Percentiles rank a stretch among this genome's conserved stretches.
These are phyloP conservation scores for Pachypeltis micranthus DNA, from an alignment of 1,140 invertebrate genomes.

Conservation along the genomic window DNA sequence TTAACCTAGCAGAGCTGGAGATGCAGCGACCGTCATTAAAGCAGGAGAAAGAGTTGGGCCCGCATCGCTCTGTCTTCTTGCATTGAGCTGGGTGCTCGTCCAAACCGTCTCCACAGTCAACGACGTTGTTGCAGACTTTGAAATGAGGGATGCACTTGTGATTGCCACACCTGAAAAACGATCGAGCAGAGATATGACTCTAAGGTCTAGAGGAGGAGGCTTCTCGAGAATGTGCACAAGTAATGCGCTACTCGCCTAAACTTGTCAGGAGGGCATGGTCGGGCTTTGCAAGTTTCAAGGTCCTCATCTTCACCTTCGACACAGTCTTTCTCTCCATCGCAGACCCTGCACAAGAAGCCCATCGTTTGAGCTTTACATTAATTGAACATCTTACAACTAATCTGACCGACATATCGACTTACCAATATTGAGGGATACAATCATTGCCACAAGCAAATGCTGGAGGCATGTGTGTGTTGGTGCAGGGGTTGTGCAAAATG, in stretches of 20 bases:
- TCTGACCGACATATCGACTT: neutral
- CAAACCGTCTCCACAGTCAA: slow-evolving; percentile 41
- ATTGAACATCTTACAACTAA: too few relatives aligned
- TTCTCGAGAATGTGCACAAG: too few relatives aligned
- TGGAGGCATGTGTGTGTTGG: neutral
- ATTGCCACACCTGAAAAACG: slow-evolving; percentile 35
- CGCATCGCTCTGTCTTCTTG: neutral
- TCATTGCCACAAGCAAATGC: slow-evolving; percentile 32
- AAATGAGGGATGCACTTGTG: slow-evolving; percentile 37
- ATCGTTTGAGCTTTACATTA: too few relatives aligned
- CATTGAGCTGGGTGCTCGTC: slow-evolving; percentile 36
- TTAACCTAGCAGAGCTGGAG: neutral
- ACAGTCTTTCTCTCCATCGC: slow-evolving; percentile 59
- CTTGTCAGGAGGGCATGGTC: slow-evolving; percentile 32
- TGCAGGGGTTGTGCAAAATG: neutral
- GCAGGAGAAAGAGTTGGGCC: neutral
- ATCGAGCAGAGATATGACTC: too few relatives aligned
- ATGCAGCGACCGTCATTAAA: neutral
- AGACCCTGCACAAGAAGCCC: slow-evolving; percentile 27
- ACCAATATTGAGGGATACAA: slow-evolving; percentile 36
- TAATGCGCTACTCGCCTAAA: slow-evolving; percentile 23
- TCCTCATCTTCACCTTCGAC: slow-evolving; percentile 55
- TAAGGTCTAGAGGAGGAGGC: too few relatives aligned
- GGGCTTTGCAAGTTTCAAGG: slow-evolving; percentile 28
- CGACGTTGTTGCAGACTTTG: slow-evolving; percentile 39